Percentiles rank a stretch among this genome's conserved stretches.
phyloP scores from a whole-genome alignment of 2,888 invertebrate species.

The Pollenia griseotomentosa region DNA sequence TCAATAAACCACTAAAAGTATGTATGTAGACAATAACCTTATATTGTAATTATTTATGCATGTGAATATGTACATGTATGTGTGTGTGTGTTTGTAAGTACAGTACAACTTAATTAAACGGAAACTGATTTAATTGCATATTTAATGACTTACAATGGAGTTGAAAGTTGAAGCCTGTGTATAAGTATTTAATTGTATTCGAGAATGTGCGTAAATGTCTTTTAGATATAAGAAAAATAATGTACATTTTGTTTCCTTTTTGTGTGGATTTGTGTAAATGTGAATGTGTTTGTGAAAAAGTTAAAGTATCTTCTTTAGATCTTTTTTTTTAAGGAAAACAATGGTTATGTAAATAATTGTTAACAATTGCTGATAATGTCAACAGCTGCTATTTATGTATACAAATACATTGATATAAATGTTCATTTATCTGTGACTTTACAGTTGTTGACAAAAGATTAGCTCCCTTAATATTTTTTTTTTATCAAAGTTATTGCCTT shows the following conservation, averaged over 20 bases:
- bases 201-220: conserved; percentile 15
- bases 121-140: conserved; percentile 84
- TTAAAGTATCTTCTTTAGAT: conserved; percentile 29
- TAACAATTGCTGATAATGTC: conserved; percentile 69
- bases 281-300: conserved; percentile 6
- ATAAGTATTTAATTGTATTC: conserved; percentile 27
- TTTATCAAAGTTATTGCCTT: too few species aligned
- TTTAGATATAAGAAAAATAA: conserved; percentile 25
- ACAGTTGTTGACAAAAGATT: conserved; percentile 6
- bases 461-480: not conserved
- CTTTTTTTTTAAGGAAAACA: conserved; percentile 27
- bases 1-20: too few species aligned
- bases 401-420: conserved; percentile 32
- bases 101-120: conserved; percentile 81
- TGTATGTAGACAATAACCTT: not conserved
- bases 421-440: not conserved
- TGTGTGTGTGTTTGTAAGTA: not conserved
- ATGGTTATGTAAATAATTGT: conserved; percentile 64
- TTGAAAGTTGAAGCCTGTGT: conserved; percentile 70
- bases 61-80: not conserved
- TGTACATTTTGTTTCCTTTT: conserved; percentile 38
- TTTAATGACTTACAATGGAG: conserved; percentile 79
- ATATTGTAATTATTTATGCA: not conserved
- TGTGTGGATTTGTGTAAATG: not conserved
- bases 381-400: conserved; percentile 42